A percentile compares a stretch with the other conserved stretches of the same genome.
Conservation (phyloP, 1,140 invertebrate species). For the Nylanderia fulva region DNA sequence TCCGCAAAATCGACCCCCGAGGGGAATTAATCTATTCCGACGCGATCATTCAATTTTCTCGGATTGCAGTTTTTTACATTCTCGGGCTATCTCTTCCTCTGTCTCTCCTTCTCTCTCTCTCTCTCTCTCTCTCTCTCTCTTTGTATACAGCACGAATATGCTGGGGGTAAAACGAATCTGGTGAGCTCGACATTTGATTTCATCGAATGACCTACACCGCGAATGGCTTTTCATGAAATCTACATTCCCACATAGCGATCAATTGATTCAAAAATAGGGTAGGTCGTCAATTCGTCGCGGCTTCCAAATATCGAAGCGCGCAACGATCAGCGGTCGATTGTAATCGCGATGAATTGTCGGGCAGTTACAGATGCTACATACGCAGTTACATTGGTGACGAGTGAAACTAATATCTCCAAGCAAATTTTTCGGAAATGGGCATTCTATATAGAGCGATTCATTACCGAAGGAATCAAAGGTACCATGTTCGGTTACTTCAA, state of each 20-base stretch:
- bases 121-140: background rate
- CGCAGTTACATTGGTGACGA: slow-evolving; percentile 35
- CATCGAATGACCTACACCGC: slow-evolving; percentile 62
- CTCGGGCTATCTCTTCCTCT: background rate
- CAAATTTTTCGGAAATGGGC: slow-evolving; percentile 31
- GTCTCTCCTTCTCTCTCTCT: background rate
- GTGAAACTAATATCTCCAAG: slow-evolving; percentile 43
- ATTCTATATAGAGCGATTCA: slow-evolving; percentile 5
- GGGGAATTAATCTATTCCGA: slow-evolving; percentile 67
- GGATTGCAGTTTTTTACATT: slow-evolving; percentile 60
- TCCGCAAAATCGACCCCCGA: slow-evolving; percentile 57
- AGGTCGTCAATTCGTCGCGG: slow-evolving; percentile 72
- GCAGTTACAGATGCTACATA: slow-evolving; percentile 44
- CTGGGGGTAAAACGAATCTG: slow-evolving; percentile 67
- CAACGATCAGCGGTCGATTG: slow-evolving; percentile 62
- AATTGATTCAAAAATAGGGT: slow-evolving; percentile 76
- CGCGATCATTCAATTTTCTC: slow-evolving; percentile 63
- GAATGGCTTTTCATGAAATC: slow-evolving; percentile 69
- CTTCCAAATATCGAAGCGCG: slow-evolving; percentile 60
- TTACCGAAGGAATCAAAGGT: background rate
- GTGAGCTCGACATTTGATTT: slow-evolving; percentile 71
- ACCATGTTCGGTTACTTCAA: background rate
- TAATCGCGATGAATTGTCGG: slow-evolving; percentile 59
- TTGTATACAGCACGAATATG: slow-evolving; percentile 40
- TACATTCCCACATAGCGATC: slow-evolving; percentile 68